Conservation (phyloP, 23 tunicate genomes). For the Aplidium turbinatum region DNA sequence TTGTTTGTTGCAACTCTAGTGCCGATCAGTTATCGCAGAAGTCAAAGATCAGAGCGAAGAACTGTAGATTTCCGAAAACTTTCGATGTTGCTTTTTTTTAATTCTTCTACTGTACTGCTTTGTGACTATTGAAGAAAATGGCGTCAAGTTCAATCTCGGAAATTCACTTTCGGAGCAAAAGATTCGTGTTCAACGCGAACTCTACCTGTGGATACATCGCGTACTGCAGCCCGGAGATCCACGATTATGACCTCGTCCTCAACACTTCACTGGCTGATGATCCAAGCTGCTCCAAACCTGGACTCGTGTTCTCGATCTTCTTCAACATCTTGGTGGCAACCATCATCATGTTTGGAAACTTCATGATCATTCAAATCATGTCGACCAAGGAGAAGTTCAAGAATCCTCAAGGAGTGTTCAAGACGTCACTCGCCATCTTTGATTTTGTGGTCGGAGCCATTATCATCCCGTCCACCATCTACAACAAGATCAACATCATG, state of each 20-base stretch:
- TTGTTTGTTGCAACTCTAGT: too few species aligned
- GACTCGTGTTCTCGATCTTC: neutral
- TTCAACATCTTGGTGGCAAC: neutral
- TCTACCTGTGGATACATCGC: neutral
- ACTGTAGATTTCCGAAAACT: too few species aligned
- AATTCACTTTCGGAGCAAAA: too few species aligned
- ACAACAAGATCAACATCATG: slow-evolving; percentile 21
- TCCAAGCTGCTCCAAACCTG: neutral
- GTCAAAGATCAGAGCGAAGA: too few species aligned
- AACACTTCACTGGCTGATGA: too few species aligned
- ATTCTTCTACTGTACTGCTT: too few species aligned
- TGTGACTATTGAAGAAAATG: too few species aligned
- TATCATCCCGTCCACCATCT: slow-evolving; percentile 10
- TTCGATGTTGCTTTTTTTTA: too few species aligned
- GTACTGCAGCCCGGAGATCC: neutral
- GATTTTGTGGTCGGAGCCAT: slow-evolving; percentile 39
- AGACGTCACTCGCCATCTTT: slow-evolving; percentile 28
- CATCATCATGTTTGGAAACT: neutral
- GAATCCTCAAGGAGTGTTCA: slow-evolving; percentile 24
- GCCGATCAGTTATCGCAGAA: too few species aligned
- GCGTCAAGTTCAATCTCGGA: too few species aligned
- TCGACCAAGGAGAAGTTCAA: slow-evolving; percentile 1
- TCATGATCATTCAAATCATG: slow-evolving; percentile 1
- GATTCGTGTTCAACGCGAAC: neutral
- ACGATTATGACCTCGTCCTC: neutral